Conservation (phyloP, 2,888 invertebrate genomes). For the Cheilosia pagana region DNA sequence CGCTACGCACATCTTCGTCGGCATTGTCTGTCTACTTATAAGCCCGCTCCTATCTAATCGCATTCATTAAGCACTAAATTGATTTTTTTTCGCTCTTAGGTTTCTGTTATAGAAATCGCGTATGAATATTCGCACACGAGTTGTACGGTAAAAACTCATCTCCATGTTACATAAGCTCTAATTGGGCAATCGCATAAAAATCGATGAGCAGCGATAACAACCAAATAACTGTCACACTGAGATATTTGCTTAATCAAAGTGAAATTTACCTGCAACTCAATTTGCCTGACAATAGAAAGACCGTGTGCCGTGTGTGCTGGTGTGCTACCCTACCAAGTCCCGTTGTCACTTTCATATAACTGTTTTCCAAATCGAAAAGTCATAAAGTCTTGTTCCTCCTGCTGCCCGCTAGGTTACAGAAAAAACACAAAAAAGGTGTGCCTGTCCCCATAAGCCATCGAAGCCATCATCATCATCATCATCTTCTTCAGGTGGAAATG, state of each 20-base stretch:
- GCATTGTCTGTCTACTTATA: background rate
- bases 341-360: conserved; percentile 75
- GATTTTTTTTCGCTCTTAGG: background rate
- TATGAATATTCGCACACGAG: background rate
- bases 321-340: conserved; percentile 62
- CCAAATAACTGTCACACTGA: conserved; percentile 59
- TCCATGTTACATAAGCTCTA: conserved; percentile 26
- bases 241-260: conserved; percentile 68
- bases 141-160: conserved; percentile 1
- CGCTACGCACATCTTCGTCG: conserved; percentile 4
- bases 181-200: conserved; percentile 16
- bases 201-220: conserved; percentile 8
- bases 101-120: background rate
- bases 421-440: conserved; percentile 64
- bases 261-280: conserved; percentile 70
- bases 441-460: conserved; percentile 64
- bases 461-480: conserved; percentile 66
- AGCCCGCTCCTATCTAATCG: background rate
- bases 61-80: background rate
- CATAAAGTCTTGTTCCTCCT: conserved; percentile 59
- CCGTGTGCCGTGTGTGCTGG: background rate
- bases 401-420: conserved; percentile 6
- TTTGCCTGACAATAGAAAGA: conserved; percentile 66
- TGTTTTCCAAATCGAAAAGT: conserved; percentile 69
- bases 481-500: conserved; percentile 69